Evolutionary conservation across 2,113 vertebrate genomes (phyloP).

Genomic region (Pomatorhinus ruficollis): DNA sequence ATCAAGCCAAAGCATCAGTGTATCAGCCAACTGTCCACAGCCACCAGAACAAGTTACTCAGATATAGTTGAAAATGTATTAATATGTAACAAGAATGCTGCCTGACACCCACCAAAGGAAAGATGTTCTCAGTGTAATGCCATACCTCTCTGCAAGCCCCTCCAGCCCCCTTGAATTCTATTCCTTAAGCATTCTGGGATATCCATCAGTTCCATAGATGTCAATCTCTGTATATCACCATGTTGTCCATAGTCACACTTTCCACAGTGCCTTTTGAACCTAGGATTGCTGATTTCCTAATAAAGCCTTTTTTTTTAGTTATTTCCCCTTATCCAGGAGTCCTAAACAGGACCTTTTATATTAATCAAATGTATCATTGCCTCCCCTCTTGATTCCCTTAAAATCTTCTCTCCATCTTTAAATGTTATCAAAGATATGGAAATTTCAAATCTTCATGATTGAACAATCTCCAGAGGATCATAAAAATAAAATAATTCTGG

Average conservation of each 20-base stretch:
- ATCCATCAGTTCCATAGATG: neutral
- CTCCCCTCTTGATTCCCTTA: neutral
- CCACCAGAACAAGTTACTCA: neutral
- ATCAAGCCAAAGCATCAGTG: neutral
- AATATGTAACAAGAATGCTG: neutral
- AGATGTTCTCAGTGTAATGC: neutral
- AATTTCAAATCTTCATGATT: neutral
- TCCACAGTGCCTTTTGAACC: neutral
- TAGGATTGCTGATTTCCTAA: neutral
- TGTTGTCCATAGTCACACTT: neutral
- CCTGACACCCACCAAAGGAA: neutral
- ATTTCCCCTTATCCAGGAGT: neutral
- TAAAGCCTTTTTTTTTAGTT: neutral
- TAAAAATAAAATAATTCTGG: neutral
- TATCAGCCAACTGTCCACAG: neutral
- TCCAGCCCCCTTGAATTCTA: neutral
- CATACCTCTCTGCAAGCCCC: neutral
- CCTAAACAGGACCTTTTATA: neutral
- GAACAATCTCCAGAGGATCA: neutral
- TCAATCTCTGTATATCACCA: neutral
- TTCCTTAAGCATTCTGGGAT: neutral
- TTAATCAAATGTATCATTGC: neutral
- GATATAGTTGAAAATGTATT: neutral
- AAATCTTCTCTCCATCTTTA: neutral
- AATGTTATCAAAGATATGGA: neutral